A percentile compares a stretch with the other conserved stretches of the same genome.
Evolutionary conservation across 2,888 invertebrate genomes (phyloP).

Genomic region (Brassicogethes aeneus): DNA sequence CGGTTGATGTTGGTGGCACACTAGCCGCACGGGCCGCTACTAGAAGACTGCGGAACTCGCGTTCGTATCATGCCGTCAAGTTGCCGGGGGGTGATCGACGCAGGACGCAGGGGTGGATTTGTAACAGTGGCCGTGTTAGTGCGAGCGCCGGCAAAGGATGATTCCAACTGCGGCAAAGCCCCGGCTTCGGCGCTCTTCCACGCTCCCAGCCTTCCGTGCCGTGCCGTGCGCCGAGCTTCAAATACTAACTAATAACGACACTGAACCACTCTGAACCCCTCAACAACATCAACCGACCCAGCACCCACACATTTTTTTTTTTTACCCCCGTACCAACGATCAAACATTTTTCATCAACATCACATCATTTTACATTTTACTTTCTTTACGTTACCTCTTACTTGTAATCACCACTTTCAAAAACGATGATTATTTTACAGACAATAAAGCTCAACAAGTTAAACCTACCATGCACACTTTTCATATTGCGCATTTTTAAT

Average conservation of each 20-base stretch:
- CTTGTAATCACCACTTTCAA: too few relatives aligned
- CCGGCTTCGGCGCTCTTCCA: conserved; percentile 36
- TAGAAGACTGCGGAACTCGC: conserved; percentile 39
- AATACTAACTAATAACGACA: neutral
- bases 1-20: conserved; percentile 19
- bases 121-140: conserved; percentile 34
- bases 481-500: too few relatives aligned
- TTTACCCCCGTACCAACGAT: too few relatives aligned
- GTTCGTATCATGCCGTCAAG: conserved; percentile 34
- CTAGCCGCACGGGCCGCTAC: conserved; percentile 39
- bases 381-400: too few relatives aligned
- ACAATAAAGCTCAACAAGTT: too few relatives aligned
- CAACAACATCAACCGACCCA: too few relatives aligned
- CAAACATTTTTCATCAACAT: too few relatives aligned
- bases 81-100: conserved; percentile 32
- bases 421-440: too few relatives aligned
- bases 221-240: conserved; percentile 6
- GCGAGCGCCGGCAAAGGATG: conserved; percentile 36
- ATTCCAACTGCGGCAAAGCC: conserved; percentile 36
- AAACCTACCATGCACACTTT: too few relatives aligned
- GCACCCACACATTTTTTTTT: too few relatives aligned
- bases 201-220: conserved; percentile 23
- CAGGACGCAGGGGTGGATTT: conserved; percentile 34
- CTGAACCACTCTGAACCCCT: too few relatives aligned
- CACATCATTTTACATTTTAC: too few relatives aligned